Percentiles rank a stretch among this genome's conserved stretches.
Evolutionary conservation across 1,140 invertebrate species (phyloP).

Genomic region (fruit fly (Drosophila melanogaster)): Release_6_plus_ISO1_MT NT_037436.4:457001-457500

Average conservation of each 20-base stretch:
- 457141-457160: background rate
- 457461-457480: slow-evolving; percentile 58
- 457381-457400: slow-evolving; percentile 45
- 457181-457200: background rate
- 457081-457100: too few species aligned
- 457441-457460: slow-evolving; percentile 50
- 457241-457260: background rate
- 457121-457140: too few species aligned
- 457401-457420: slow-evolving; percentile 60
- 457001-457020: slow-evolving; percentile 2
- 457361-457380: slow-evolving; percentile 6
- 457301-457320: slow-evolving; percentile 48
- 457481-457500: slow-evolving; percentile 31
- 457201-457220: background rate
- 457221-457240: background rate
- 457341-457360: slow-evolving; percentile 5
- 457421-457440: slow-evolving; percentile 20
- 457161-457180: background rate
- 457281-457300: slow-evolving; percentile 42
- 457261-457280: slow-evolving; percentile 44
- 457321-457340: slow-evolving; percentile 14
- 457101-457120: too few species aligned
- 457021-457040: background rate
- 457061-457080: too few species aligned
- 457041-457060: background rate